Evolutionary conservation across 2,888 invertebrate genomes (phyloP).

Genomic region (Ptycholaimellus sp.): DNA sequence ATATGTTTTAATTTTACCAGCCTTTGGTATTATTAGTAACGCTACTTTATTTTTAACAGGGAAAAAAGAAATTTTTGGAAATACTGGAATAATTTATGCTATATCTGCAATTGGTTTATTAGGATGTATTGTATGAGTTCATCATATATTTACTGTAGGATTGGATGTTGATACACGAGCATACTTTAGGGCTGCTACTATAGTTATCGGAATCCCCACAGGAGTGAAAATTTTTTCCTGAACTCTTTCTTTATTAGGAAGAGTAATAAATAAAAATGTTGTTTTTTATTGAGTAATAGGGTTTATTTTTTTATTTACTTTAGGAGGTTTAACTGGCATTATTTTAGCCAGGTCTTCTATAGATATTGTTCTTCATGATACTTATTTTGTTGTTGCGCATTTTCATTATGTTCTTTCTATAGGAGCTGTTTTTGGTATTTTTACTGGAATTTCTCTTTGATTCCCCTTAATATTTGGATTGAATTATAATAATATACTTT

Average conservation of each 20-base stretch:
- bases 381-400: conserved; percentile 59
- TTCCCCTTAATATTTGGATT: conserved; percentile 44
- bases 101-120: conserved; percentile 53
- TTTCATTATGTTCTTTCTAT: conserved; percentile 57
- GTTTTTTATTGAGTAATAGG: conserved; percentile 44
- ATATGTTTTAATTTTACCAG: conserved; percentile 58
- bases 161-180: conserved; percentile 60
- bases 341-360: conserved; percentile 48
- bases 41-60: conserved; percentile 47
- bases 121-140: conserved; percentile 60
- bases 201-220: conserved; percentile 62
- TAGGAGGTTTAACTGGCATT: conserved; percentile 38
- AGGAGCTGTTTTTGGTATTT: conserved; percentile 53
- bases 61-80: conserved; percentile 19
- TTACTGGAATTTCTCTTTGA: conserved; percentile 48
- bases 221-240: conserved; percentile 61
- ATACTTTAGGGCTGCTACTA: conserved; percentile 57
- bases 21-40: conserved; percentile 56
- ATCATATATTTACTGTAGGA: conserved; percentile 60
- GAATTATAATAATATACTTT: conserved; percentile 35
- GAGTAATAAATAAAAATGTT: conserved; percentile 38
- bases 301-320: conserved; percentile 51
- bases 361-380: conserved; percentile 52
- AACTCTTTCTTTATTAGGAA: conserved; percentile 44
- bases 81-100: conserved; percentile 42